Conservation (phyloP, 2,113 vertebrate genomes). For the Dendrocopos noguchii region DNA sequence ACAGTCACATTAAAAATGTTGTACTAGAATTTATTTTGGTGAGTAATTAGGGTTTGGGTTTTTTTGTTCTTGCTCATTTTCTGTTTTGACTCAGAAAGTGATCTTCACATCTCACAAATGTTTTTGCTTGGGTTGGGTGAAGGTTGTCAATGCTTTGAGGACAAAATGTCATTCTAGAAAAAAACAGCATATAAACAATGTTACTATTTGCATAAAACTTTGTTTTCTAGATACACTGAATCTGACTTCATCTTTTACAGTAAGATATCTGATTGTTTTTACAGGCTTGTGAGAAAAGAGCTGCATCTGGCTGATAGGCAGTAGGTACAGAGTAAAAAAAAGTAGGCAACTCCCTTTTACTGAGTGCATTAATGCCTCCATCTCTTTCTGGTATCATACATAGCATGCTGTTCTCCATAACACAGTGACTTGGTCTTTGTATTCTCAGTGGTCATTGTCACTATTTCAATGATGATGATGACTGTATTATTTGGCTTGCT, state of each 20-base stretch:
- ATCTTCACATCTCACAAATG: conserved; percentile 85
- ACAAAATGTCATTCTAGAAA: conserved; percentile 85
- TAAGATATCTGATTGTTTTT: neutral
- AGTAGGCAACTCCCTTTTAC: neutral
- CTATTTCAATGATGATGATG: neutral
- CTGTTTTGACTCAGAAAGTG: conserved; percentile 21
- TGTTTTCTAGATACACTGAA: neutral
- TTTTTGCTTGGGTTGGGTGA: conserved; percentile 81
- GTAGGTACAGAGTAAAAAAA: neutral
- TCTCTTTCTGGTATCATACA: neutral
- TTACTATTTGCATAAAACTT: neutral
- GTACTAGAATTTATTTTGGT: neutral
- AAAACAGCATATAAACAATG: conserved; percentile 11
- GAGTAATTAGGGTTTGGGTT: neutral
- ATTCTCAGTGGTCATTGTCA: neutral
- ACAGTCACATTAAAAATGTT: neutral
- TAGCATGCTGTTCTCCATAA: neutral
- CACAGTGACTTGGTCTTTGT: neutral
- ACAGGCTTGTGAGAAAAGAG: neutral
- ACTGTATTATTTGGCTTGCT: neutral
- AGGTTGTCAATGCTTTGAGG: conserved; percentile 76
- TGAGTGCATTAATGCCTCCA: neutral
- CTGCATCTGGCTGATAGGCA: neutral
- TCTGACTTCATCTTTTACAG: neutral
- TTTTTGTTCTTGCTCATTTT: conserved; percentile 25